These are phyloP conservation scores for Agrochola lychnidis DNA, from an alignment of 2,888 invertebrate genomes.

Conservation along the genomic window DNA sequence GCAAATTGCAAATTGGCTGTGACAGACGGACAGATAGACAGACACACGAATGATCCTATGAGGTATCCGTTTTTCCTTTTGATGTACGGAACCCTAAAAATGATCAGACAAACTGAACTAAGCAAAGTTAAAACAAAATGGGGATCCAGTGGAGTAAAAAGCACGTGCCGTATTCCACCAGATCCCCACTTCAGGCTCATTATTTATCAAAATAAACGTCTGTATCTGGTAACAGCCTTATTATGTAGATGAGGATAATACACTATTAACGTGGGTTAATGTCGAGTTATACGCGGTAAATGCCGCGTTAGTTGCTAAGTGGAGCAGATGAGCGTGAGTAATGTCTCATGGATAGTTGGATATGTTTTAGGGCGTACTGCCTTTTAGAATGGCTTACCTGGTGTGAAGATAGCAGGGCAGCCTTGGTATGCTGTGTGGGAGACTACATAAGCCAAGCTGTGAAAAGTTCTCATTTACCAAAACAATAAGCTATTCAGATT, in stretches of 20 bases:
- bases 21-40: too few relatives aligned
- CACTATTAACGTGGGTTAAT: constrained; percentile 50
- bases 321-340: constrained; percentile 35
- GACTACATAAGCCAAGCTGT: neutral
- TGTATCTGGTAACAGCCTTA: constrained; percentile 42
- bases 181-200: neutral
- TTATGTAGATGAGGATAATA: constrained; percentile 56
- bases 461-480: too few relatives aligned
- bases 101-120: neutral
- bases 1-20: too few relatives aligned
- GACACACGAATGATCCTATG: too few relatives aligned
- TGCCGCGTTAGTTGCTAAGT: constrained; percentile 41
- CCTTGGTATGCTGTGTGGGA: neutral
- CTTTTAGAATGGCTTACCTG: neutral
- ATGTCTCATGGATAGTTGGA: constrained; percentile 15
- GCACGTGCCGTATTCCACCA: neutral
- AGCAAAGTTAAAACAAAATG: neutral
- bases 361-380: neutral
- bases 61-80: too few relatives aligned
- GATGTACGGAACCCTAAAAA: too few relatives aligned
- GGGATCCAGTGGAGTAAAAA: too few relatives aligned
- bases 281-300: constrained; percentile 47
- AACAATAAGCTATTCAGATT: neutral
- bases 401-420: neutral
- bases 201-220: constrained; percentile 12